Base-by-base conservation (phyloP, 2,888 invertebrate species). In the Trimorus sp. region DNA sequence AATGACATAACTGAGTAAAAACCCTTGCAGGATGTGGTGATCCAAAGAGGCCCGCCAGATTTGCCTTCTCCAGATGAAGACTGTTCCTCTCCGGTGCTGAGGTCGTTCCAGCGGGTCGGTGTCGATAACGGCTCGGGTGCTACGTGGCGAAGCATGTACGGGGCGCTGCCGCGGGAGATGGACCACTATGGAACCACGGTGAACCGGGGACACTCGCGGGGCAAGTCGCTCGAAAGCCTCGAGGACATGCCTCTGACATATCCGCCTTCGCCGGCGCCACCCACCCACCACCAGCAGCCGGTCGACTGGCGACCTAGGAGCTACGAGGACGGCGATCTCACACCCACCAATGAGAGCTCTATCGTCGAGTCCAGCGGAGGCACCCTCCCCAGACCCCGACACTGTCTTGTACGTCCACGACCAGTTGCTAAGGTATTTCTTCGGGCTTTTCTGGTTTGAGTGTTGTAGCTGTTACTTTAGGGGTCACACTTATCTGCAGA, bases 321-420 rank as follows among this genome's bases (percentile, higher is more conserved):
- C 82, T 97, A 96, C 90, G 97, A 97, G 91, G 97, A 97, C 89
- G 97, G 97, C 15, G 97, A 98, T 91, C 96, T 97, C 84, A 97
- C 97, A 42, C 96, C 96, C 12, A 97, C 97, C 59, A 97, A 97
- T 89, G 97, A 97, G 91, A 92, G 93, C 36, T 91, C 92, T n/a
- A 86, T 91, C 16, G 90, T 91, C 86, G 96, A 96, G 86, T 96
- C 89, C 71, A 96, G 96, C 1, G 91, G 96, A 0, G 97, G 97
- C 7, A 98, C 98, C 0, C 92, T 98, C 81, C 97, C 98, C 0
- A 94, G 98, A 71, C 97, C 97, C 5, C 93, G 97, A 83, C 91
- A 91, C 79, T 96, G 96, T 0, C 93, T 96, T 12, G 96, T 97
- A 36, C 94, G 96, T 79, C 96, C 97, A 6, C 93, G 97, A 63